Base-by-base conservation (phyloP, 2,797 vertebrate species). In the Danio kyathit region DNA sequence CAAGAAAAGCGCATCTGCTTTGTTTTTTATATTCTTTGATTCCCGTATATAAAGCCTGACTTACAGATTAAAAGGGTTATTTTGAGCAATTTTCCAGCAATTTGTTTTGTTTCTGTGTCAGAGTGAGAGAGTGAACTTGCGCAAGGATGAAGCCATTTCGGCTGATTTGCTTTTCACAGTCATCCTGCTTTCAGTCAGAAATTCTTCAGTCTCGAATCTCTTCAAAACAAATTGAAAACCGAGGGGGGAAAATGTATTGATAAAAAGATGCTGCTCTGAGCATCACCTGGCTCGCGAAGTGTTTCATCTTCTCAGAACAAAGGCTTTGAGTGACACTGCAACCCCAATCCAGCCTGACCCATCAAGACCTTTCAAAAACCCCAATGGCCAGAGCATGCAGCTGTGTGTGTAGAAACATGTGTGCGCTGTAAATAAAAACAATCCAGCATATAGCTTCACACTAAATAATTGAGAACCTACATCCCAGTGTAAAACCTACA, bases 271-370 rank as follows among this genome's bases (percentile, higher is more conserved):
- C 11, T 54, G 66, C 46, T 82, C 57, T 54, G 51, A 69, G 63
- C 64, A 60, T 48, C 43, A 79, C 74, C 85, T 84, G 81, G 80
- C 77, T 77, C 43, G 44, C 43, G 7, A 21, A 63, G 76, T 76
- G 74, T 86, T 86, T 86, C 81, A 86, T 86, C 83, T 84, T 52
- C 11, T 11, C 61, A 83, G 69, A 84, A 86, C 85, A 86, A 84
- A 84, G 85, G 75, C 63, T 66, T 61, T 56, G 44, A 74, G 73
- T 74, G 5, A 13, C 41, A 54, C 74, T 71, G 41, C 73, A 74
- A 67, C 44, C 44, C 73, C 57, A 63, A 41, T 74, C 59, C 11
- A 41, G 17, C 41, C 41, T 63, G 56, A 79, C 66, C 57, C 73
- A 63, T 51, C 0, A 7, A 19, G 44, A 57, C 19, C 57, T 11